phyloP scores from a whole-genome alignment of 2,888 invertebrate genomes.

The Timema podura region DNA sequence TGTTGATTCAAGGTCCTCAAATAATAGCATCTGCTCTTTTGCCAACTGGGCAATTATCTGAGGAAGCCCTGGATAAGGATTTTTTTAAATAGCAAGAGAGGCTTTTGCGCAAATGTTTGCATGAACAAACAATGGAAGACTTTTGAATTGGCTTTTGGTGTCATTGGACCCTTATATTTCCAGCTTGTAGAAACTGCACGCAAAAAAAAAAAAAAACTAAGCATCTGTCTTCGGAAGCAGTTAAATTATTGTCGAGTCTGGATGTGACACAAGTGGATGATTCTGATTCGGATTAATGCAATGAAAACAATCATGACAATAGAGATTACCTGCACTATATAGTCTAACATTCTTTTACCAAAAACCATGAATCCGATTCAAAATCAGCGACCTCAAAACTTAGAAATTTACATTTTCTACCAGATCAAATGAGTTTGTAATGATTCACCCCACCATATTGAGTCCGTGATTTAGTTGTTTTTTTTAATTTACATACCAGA shows the following conservation, averaged over 20 bases:
- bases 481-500: too few relatives aligned
- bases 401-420: too few relatives aligned
- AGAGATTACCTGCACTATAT: not conserved
- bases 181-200: not conserved
- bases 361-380: too few relatives aligned
- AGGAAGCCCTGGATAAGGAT: conserved; percentile 2
- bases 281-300: not conserved
- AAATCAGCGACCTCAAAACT: too few relatives aligned
- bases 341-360: too few relatives aligned
- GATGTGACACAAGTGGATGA: not conserved
- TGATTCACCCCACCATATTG: too few relatives aligned
- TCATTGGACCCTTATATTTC: conserved; percentile 5
- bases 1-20: conserved; percentile 6
- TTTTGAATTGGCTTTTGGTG: not conserved
- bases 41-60: conserved; percentile 2
- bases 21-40: not conserved
- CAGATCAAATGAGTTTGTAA: too few relatives aligned
- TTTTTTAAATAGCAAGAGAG: not conserved
- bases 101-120: not conserved
- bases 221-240: not conserved
- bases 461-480: too few relatives aligned
- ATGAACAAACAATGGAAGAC: not conserved
- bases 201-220: not conserved
- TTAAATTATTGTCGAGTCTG: too few relatives aligned
- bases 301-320: not conserved